phyloP scores from a whole-genome alignment of 2,888 invertebrate species.

The Pyrochroa serraticornis region DNA sequence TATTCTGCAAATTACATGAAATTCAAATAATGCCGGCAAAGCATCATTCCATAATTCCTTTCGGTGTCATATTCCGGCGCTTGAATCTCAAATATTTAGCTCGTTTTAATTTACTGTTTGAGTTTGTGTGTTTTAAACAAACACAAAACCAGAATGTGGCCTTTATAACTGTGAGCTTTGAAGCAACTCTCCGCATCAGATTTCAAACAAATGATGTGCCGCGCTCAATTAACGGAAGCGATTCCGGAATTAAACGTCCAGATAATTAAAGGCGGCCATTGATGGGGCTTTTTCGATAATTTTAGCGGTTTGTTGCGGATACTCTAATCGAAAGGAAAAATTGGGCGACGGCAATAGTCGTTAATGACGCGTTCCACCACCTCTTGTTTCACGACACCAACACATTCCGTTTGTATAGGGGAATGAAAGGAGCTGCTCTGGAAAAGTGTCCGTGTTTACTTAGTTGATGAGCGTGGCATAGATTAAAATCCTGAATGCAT shows the following conservation, averaged over 20 bases:
- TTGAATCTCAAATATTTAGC: conserved; percentile 26
- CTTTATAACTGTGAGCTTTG: conserved; percentile 21
- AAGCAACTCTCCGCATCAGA: conserved; percentile 11
- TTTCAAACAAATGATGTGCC: conserved; percentile 14
- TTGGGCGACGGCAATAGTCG: not conserved
- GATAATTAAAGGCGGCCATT: not conserved
- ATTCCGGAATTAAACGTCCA: conserved; percentile 12
- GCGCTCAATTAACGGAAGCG: conserved; percentile 21
- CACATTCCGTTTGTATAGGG: conserved; percentile 27
- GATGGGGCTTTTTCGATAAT: too few species aligned
- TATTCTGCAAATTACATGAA: conserved; percentile 25
- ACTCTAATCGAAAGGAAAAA: too few species aligned
- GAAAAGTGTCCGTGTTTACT: conserved; percentile 43
- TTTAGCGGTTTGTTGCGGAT: too few species aligned
- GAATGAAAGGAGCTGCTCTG: conserved; percentile 32
- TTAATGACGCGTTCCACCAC: not conserved
- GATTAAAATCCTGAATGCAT: conserved; percentile 41
- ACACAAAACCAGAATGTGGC: conserved; percentile 22
- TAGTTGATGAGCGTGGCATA: conserved; percentile 42
- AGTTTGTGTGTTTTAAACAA: conserved; percentile 24
- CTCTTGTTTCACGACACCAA: conserved; percentile 8
- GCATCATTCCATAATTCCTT: conserved; percentile 27
- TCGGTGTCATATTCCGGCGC: conserved; percentile 22
- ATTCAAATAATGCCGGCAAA: conserved; percentile 25
- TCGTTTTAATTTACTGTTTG: conserved; percentile 28